phyloP scores from a whole-genome alignment of 2,888 invertebrate species.

The Sympetrum striolatum region DNA sequence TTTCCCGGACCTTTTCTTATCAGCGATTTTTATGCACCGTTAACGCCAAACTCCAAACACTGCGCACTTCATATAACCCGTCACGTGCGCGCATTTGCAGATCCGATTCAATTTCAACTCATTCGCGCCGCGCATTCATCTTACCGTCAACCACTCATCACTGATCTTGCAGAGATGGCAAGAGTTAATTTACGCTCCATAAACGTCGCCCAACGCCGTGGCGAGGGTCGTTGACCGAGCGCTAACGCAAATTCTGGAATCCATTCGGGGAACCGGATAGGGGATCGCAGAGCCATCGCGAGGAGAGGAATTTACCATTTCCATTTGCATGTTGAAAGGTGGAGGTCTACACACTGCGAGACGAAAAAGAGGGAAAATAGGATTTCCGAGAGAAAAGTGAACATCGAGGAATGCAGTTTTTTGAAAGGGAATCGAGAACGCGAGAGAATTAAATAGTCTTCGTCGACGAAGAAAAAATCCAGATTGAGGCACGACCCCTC shows the following conservation, averaged over 20 bases:
- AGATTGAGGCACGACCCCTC: too few species aligned
- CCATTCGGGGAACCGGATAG: not conserved
- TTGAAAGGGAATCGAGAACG: not conserved
- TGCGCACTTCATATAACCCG: not conserved
- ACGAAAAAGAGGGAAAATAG: not conserved
- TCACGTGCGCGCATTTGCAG: not conserved
- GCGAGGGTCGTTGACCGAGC: not conserved
- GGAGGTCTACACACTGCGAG: not conserved
- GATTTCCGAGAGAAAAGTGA: not conserved
- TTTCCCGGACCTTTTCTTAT: too few species aligned
- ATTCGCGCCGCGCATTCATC: not conserved
- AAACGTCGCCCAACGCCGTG: not conserved
- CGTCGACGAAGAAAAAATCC: too few species aligned
- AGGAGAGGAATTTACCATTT: not conserved
- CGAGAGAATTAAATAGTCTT: not conserved
- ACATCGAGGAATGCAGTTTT: not conserved
- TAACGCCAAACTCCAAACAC: not conserved
- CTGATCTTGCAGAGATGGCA: not conserved
- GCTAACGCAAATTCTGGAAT: conserved; percentile 9
- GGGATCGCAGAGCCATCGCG: not conserved
- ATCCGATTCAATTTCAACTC: not conserved
- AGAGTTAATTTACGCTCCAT: conserved; percentile 29
- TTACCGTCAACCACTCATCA: not conserved
- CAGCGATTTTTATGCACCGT: not conserved
- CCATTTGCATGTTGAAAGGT: not conserved